Base-by-base conservation (phyloP, 53 echinoderm and acorn worm species). In the Holothuria leucospilota region DNA sequence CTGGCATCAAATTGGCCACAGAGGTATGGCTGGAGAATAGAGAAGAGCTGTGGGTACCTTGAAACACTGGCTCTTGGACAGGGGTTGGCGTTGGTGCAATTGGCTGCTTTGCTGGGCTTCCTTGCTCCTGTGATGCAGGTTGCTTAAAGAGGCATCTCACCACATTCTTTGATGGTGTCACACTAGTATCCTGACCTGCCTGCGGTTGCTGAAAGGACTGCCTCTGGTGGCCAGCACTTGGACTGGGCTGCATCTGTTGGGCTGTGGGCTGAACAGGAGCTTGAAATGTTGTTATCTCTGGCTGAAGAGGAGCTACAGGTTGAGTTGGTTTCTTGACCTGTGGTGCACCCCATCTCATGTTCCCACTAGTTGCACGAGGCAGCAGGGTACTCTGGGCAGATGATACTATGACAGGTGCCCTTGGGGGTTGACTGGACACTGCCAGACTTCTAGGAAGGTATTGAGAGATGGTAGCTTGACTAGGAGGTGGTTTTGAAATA, bases 401-500 rank as follows among this genome's bases (percentile, higher is more conserved):
- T 20, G 88, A 68, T 75, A 86, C 39, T 74, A 67, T 84, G 51
- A 73, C 75, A 60, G 86, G 86, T 5, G 78, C 77, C 53, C 82
- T 34, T 20, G 92, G 63, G 2, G 66, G 29, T 29, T 69, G 51
- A 52, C 41, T 53, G 20, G 82, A 39, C 20, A 67, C 81, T 8
- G 84, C 89, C 18, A 87, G 79, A 21, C 78, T 84, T 38, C 67
- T 52, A 49, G 63, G 61, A 15, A 79, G 87, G 87, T 39, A 79
- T 79, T 63, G 79, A 34, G 66, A 71, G 86, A 40, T 86, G 28
- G 89, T 80, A 62, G 91, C 72, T 84, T 94, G 88, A 88, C 84
- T 91, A 60, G 89, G 86, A 21, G 77, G 86, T 39, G 89, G 90
- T 71, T 93, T 93, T 62, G 93, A 93, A 68, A 86, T 89, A 59